Evolutionary conservation across 2,113 vertebrate genomes (phyloP).

Genomic region (Gadus chalcogrammus): DNA sequence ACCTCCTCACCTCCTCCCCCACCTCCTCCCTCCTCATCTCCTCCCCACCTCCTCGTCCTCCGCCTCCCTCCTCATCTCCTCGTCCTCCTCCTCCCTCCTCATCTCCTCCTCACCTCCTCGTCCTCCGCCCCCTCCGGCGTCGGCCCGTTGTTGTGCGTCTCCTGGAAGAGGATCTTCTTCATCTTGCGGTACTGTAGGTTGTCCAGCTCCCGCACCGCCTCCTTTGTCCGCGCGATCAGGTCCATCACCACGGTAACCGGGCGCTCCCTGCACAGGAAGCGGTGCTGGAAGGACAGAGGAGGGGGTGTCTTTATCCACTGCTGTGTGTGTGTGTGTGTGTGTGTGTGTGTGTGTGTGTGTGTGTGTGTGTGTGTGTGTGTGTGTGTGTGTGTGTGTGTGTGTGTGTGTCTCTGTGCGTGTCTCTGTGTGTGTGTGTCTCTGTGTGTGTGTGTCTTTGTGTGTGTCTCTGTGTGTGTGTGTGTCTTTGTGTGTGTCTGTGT

Average conservation of each 20-base stretch:
- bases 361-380: neutral
- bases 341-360: neutral
- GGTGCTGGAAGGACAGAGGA: constrained; percentile 69
- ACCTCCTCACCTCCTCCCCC: too few relatives aligned
- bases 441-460: neutral
- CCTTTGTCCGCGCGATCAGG: constrained; percentile 87
- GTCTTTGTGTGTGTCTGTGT: neutral
- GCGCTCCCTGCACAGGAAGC: constrained; percentile 84
- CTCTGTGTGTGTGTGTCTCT: neutral
- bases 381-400: neutral
- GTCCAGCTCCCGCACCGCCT: constrained; percentile 87
- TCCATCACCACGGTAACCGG: constrained; percentile 88
- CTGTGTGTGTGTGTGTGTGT: neutral
- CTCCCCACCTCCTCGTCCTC: too few relatives aligned
- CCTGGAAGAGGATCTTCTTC: constrained; percentile 95
- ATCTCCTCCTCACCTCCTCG: constrained; percentile 77
- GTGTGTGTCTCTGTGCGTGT: neutral
- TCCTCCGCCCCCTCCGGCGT: constrained; percentile 81
- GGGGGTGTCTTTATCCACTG: neutral
- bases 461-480: neutral
- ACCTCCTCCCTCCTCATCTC: too few relatives aligned
- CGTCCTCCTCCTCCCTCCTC: neutral
- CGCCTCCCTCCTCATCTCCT: too few relatives aligned
- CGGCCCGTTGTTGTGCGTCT: constrained; percentile 84
- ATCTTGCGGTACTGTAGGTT: constrained; percentile 94